phyloP scores from a whole-genome alignment of 2,797 vertebrate genomes.

The Muraenolepis orangiensis region DNA sequence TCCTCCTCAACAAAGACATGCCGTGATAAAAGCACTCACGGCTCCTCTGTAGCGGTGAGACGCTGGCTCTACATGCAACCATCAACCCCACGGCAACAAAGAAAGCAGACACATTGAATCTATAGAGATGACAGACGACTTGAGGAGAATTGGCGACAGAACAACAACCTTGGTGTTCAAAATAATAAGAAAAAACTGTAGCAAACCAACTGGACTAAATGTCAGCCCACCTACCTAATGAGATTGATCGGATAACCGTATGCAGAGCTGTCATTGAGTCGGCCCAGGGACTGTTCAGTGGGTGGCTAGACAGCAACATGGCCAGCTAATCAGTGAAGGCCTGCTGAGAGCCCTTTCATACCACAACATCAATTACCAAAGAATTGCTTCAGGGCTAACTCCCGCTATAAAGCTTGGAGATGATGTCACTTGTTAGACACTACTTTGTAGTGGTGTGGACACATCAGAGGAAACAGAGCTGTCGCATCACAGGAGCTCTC shows the following conservation, averaged over 20 bases:
- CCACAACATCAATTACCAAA: constrained; percentile 70
- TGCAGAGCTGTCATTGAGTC: constrained; percentile 60
- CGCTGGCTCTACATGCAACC: background rate
- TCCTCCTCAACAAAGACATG: background rate
- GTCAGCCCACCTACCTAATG: constrained; percentile 37
- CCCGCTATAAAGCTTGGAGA: constrained; percentile 49
- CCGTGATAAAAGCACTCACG: background rate
- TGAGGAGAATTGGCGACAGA: background rate
- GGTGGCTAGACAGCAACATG: constrained; percentile 41
- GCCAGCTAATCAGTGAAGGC: constrained; percentile 55
- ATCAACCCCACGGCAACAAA: background rate
- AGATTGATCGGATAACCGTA: constrained; percentile 53
- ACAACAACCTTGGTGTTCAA: background rate
- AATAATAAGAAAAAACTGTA: background rate
- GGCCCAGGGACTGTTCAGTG: constrained; percentile 48
- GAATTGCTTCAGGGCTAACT: constrained; percentile 70
- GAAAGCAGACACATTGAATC: background rate
- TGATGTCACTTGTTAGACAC: constrained; percentile 69
- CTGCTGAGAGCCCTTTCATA: constrained; percentile 64
- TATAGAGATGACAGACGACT: background rate
- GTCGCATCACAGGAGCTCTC: constrained; percentile 57
- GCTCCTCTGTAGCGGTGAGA: background rate
- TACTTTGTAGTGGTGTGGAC: constrained; percentile 68
- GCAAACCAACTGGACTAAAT: constrained; percentile 10
- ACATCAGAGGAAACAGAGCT: constrained; percentile 66